Conservation (phyloP, 2,888 invertebrate genomes). For the Eupsilia transversa region DNA sequence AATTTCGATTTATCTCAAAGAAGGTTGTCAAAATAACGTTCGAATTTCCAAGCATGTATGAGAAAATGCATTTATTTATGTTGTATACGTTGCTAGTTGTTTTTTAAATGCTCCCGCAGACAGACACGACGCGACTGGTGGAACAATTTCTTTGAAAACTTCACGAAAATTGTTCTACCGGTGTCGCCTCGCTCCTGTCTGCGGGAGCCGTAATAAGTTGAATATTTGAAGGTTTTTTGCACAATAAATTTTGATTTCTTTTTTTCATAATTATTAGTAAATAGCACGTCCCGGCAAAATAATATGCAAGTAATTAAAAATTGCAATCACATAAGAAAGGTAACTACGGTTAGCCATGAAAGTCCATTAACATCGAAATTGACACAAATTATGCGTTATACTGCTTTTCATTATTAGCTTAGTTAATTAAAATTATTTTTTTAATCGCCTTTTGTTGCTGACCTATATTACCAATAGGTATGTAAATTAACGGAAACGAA, state of each 20-base stretch:
- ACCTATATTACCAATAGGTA: not conserved
- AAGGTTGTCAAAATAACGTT: too few relatives aligned
- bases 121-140: too few relatives aligned
- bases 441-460: not conserved
- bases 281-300: not conserved
- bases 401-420: not conserved
- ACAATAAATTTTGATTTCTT: not conserved
- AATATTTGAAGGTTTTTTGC: slow-evolving; percentile 20
- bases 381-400: not conserved
- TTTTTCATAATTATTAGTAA: not conserved
- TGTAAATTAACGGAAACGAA: not conserved
- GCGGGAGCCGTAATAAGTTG: not conserved
- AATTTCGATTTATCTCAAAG: too few relatives aligned
- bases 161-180: too few relatives aligned
- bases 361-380: not conserved
- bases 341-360: not conserved
- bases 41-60: too few relatives aligned
- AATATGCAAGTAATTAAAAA: not conserved
- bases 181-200: too few relatives aligned
- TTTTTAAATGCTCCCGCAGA: too few relatives aligned
- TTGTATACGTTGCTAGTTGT: slow-evolving; percentile 14
- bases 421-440: not conserved
- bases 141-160: too few relatives aligned
- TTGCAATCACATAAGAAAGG: not conserved
- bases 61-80: slow-evolving; percentile 1